A percentile compares a stretch with the other conserved stretches of the same genome.
These are phyloP conservation scores for Caenorhabditis latens DNA, from an alignment of 1,140 invertebrate genomes.

Conservation along the genomic window DNA sequence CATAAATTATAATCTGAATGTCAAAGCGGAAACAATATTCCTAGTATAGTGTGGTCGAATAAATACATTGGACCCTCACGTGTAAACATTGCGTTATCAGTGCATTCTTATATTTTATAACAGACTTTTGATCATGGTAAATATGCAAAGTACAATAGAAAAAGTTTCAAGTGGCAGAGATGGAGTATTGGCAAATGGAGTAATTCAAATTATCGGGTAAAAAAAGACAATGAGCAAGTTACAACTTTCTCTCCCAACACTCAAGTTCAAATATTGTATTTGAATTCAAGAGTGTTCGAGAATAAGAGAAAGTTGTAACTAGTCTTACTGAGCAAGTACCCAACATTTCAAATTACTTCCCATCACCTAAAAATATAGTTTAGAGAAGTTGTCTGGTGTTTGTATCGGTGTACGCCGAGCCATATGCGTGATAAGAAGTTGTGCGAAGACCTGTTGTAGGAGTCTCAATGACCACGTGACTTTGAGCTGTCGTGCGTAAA, in stretches of 20 bases:
- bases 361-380: no score
- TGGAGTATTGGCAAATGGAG: no score
- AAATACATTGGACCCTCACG: constrained; percentile 2
- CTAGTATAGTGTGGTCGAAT: constrained; percentile 35
- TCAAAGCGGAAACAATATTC: neutral
- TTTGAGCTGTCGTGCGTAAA: neutral
- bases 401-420: neutral
- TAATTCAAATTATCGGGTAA: no score
- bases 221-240: no score
- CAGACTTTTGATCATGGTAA: neutral
- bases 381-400: no score
- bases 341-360: no score
- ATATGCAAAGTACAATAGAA: constrained; percentile 9
- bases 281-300: no score
- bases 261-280: no score
- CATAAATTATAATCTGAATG: neutral
- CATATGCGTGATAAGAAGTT: constrained; percentile 14
- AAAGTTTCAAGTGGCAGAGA: no score
- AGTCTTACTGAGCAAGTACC: no score
- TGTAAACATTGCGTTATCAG: constrained; percentile 14
- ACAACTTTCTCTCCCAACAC: no score
- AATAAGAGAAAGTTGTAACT: no score
- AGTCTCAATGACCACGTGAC: neutral
- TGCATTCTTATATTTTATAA: neutral
- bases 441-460: neutral